Base-by-base conservation (phyloP, 2,113 vertebrate species). In the Atractosteus spatula region DNA sequence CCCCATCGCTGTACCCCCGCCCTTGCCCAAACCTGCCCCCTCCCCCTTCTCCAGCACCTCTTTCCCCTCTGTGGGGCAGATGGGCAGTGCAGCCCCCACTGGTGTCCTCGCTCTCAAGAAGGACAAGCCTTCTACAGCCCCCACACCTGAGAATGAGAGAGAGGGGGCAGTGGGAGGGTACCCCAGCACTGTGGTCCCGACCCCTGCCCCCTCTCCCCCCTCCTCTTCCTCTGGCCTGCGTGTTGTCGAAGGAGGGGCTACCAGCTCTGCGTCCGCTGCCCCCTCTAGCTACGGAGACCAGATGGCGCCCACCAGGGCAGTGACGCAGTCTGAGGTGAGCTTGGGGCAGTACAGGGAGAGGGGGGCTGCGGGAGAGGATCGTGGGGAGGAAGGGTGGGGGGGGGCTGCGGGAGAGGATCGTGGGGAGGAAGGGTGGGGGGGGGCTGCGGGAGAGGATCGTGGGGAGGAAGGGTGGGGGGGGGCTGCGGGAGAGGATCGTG, bases 1-100 rank as follows among this genome's bases (percentile, higher is more conserved):
- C 47, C 47, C 47, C 47, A 51, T 10, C 47, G 5, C 47, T 29
- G 29, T 29, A 29, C 47, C 47, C 47, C 5, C 47, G 47, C 47
- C 47, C 29, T 29, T 29, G 29, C 29, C 29, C 29, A 29, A 29
- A 29, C 29, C 29, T 29, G 29, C 29, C 29, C 29, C 29, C 0
- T 90, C 91, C 66, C 89, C 84, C 13, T 91, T 93, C 76, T 92
- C 90, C 73, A 82, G 85, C 79, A 85, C 92, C 69, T 89, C 92
- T 0, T 99, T 97, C 89, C 92, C 95, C 74, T 86, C 94, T 76
- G 86, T 93, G 76, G 92, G 93, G 72, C 96, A 96, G 79, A 87
- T 92, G 13, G 86, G 94, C 55, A 88, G 80, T 74, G 78, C 95
- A 73, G 87, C 89, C 57, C 83, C 92, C 71, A 83, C 84, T 45